Evolutionary conservation across 2,113 vertebrate species (phyloP), one percentile per base, ranked within the genome.

Genomic region (Gambusia holbrooki): DNA sequence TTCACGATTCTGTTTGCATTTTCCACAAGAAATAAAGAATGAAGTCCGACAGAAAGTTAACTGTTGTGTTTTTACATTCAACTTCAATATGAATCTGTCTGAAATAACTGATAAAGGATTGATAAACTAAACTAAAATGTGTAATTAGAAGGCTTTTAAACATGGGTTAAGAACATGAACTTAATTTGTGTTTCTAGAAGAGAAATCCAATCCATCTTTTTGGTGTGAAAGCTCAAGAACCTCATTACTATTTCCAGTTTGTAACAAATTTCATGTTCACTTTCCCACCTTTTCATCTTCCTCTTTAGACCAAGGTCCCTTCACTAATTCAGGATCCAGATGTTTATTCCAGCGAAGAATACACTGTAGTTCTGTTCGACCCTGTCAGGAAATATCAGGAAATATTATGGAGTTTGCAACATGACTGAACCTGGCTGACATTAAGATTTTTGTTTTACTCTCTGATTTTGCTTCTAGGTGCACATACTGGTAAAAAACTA

Each of bases 251-350:
- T 48, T 48, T 48, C 4, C 45, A 48, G 17, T 48, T 58, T 3
- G 9, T 17, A 25, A n/a, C 25, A 58, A 58, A 58, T n/a, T 64
- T 25, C 19, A 9, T 6, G 19, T 9, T 8, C 15, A n/a, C 11
- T 78, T 51, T 42, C 35, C 1, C 62, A 98, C 98, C 95, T 95
- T 97, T 63, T 97, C 93, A 82, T 99, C 98, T 89, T 99, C 98
- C 69, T 98, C 96, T 92, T 95, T 97, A 32, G 96, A 96, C 97
- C 97, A 99, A 0, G 88, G 93, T 9, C 96, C 96, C 84, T 97
- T 98, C 15, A 96, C 88, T 25, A 97, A 80, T 45, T 96, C 94
- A 74, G 97, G 97, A 71, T 97, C 95, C 66, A 98, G 68, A 66
- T 96, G 90, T 25, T 94, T 93, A 69, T 94, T 95, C 95, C 96